Base-by-base conservation (phyloP, 2,797 vertebrate species). In the Chrosomus eos region DNA sequence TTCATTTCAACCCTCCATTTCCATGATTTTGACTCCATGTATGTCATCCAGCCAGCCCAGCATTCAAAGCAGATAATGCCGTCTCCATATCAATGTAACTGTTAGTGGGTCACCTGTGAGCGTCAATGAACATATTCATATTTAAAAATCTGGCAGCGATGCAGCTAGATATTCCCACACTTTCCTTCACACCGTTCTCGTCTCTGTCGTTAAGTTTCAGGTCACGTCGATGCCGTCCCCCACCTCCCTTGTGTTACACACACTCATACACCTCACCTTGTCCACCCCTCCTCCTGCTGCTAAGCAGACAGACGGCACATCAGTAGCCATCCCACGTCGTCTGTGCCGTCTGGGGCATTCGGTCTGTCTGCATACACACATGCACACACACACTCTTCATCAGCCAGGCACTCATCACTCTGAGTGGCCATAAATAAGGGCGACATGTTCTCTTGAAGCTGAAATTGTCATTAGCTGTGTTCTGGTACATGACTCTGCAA, bases 301-400 rank as follows among this genome's bases (percentile, higher is more conserved):
- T 90, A 85, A 89, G 80, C 88, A 88, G 90, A 90, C 89, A 93
- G 93, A 92, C 93, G 87, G 88, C 88, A 68, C 82, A 94, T 95
- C 92, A 91, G 93, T 87, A 95, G 91, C 92, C 93, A 85, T 89
- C 86, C 89, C 94, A 93, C 93, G 88, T 94, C 87, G 79, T 87
- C 88, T 40, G 55, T n/a, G 60, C 89, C 79, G 93, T 94, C 93
- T 94, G 92, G 90, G 74, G 84, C 89, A 82, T 89, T 88, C 76
- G 40, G 58, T 80, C 82, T 84, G 83, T 87, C 80, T 87, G 75
- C 82, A 58, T 62, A 16, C 58, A 33, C 81, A 83, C 74, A 85
- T 78, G 77, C 80, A 83, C 87, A 83, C 72, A 84, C 68, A 73
- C 43, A 75, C 66, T 82, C 74, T 74, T 81, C 72, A 60, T 70